Evolutionary conservation across 2,888 invertebrate species (phyloP), one percentile per base, ranked within the genome.

Genomic region (Tetanocera ferruginea): DNA sequence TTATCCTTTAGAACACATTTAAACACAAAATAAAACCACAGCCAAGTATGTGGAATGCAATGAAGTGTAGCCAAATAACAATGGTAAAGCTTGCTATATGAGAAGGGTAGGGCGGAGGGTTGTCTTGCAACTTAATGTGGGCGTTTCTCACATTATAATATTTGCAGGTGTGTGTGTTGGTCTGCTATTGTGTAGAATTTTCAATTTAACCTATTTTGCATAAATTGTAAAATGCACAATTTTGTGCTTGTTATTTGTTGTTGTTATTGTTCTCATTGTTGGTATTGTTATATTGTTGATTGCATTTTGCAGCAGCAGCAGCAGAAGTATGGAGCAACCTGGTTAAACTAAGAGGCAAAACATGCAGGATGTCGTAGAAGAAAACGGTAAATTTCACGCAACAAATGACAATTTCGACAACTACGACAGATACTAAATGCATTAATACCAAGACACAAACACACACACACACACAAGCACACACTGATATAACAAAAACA

Each of bases 131-230:
- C 28, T 23, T 25, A 14, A 11, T 25, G 9, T 62, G 62, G 23
- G 62, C 62, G 62, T 55, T n/a, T 19, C 19, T 55, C n/a, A 5
- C n/a, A 52, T 17, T 52, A 5, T n/a, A 9, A 25, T 57, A 11
- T 23, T 17, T 57, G 57, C 2, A 25, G n/a, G n/a, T 57, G 23
- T 57, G 57, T 57, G 17, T 5, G 25, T 28, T 60, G 70, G 11
- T 43, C 43, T 43, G 43, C 14, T 43, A 60, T 17, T 34, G 70
- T 43, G 51, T 31, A 55, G 52, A 64, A 75, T 72, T 75, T 82
- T 82, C 81, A 84, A 85, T 87, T 85, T 84, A 84, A 86, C 84
- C 84, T 86, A 86, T 85, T 86, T 86, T 83, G 83, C 83, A 86
- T 86, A 86, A 86, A 86, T 87, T 87, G 84, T 85, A 79, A 69